Evolutionary conservation across 92 coral and sea anemone species (phyloP).

Genomic region (Palythoa caribaeorum): DNA sequence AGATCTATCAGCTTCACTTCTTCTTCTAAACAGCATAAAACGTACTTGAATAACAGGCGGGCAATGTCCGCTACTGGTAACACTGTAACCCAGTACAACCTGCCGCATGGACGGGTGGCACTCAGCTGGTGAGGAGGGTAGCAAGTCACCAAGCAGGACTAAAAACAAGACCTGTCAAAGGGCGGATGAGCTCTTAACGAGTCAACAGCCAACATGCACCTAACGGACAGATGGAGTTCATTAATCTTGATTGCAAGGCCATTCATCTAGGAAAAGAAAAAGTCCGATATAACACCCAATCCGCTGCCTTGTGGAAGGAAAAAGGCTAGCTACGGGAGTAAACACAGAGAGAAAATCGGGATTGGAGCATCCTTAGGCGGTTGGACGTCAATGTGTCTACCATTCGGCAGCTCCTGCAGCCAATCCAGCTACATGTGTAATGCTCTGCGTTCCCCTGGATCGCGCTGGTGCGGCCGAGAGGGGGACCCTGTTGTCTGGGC

Average conservation of each 20-base stretch:
- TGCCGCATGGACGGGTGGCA: neutral
- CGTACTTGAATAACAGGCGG: neutral
- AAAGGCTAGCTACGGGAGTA: constrained; percentile 50
- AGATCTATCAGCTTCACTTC: too few relatives aligned
- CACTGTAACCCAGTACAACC: neutral
- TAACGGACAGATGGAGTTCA: neutral
- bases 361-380: neutral
- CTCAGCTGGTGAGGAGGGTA: constrained; percentile 10
- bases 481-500: constrained; percentile 55
- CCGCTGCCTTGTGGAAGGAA: constrained; percentile 51
- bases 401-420: too few relatives aligned
- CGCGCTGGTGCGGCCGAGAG: constrained; percentile 43
- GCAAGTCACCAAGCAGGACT: constrained; percentile 13
- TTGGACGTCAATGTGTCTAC: neutral
- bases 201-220: neutral
- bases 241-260: constrained; percentile 7
- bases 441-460: constrained; percentile 6
- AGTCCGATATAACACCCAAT: constrained; percentile 11
- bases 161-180: neutral
- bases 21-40: too few relatives aligned
- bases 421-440: too few relatives aligned
- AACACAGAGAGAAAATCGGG: constrained; percentile 14
- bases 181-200: neutral
- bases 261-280: constrained; percentile 15
- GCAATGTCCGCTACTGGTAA: constrained; percentile 20